Conservation (phyloP, 1,140 invertebrate genomes). For the Meloidogyne exigua region DNA sequence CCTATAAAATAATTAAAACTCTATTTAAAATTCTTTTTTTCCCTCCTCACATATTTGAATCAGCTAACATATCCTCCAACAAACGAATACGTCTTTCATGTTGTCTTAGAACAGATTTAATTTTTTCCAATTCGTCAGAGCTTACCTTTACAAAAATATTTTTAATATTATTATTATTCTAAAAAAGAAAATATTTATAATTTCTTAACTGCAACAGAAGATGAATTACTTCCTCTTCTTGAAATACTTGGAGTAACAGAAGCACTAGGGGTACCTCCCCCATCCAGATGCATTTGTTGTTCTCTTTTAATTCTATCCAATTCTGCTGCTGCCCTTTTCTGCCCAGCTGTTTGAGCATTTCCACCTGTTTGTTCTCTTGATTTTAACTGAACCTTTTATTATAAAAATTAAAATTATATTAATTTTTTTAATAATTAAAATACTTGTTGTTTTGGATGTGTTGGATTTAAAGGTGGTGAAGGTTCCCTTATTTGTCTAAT, state of each 20-base stretch:
- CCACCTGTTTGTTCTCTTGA: slow-evolving; percentile 27
- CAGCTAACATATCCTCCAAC: slow-evolving; percentile 67
- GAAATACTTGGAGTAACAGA: slow-evolving; percentile 20
- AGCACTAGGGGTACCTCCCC: background rate
- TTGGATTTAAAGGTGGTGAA: slow-evolving; percentile 54
- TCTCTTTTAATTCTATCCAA: slow-evolving; percentile 54
- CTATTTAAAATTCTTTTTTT: background rate
- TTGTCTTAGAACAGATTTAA: slow-evolving; percentile 88
- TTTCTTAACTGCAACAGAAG: background rate
- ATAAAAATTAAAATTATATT: background rate
- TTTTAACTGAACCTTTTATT: slow-evolving; percentile 29
- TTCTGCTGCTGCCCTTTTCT: slow-evolving; percentile 58
- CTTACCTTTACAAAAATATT: background rate
- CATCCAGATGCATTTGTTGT: slow-evolving; percentile 49
- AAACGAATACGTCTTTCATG: slow-evolving; percentile 83
- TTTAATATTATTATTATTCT: background rate
- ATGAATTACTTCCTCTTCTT: slow-evolving; percentile 17
- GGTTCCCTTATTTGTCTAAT: slow-evolving; percentile 40
- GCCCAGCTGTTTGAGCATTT: slow-evolving; percentile 49
- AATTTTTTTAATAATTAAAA: background rate
- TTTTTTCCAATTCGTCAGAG: slow-evolving; percentile 75
- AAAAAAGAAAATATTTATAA: too few species aligned
- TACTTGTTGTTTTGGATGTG: slow-evolving; percentile 56
- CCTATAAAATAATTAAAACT: background rate
- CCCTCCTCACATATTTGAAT: background rate